A percentile compares a stretch with the other conserved stretches of the same genome.
These are phyloP conservation scores for Chaenogobius annularis DNA, from an alignment of 2,113 vertebrate species.

Conservation along the genomic window DNA sequence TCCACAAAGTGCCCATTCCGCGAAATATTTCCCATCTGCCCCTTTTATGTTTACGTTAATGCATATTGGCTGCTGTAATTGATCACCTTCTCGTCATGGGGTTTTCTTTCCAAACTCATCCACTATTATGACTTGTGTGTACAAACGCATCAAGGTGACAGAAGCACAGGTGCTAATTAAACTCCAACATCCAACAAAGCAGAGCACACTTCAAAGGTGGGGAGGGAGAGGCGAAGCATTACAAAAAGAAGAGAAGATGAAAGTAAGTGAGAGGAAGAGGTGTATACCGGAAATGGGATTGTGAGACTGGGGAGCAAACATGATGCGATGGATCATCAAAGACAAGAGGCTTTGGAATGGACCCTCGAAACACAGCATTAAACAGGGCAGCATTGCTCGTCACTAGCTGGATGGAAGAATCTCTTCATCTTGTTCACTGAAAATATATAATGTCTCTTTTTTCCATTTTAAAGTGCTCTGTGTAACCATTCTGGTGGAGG, in stretches of 20 bases:
- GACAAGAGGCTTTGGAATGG: conserved; percentile 43
- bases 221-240: conserved; percentile 11
- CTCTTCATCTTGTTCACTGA: neutral
- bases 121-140: conserved; percentile 10
- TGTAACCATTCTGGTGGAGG: neutral
- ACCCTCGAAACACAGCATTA: conserved; percentile 48
- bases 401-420: neutral
- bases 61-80: neutral
- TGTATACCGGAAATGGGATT: conserved; percentile 23
- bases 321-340: conserved; percentile 59
- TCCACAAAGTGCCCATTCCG: neutral
- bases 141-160: conserved; percentile 28
- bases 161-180: conserved; percentile 52
- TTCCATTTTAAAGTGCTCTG: neutral
- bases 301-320: conserved; percentile 8
- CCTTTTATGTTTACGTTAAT: neutral
- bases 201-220: conserved; percentile 44
- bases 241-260: conserved; percentile 37
- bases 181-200: conserved; percentile 32
- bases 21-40: conserved; percentile 6
- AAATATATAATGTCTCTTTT: neutral
- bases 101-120: conserved; percentile 17
- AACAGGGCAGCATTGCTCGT: neutral
- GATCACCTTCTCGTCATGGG: neutral
- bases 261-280: conserved; percentile 43